Evolutionary conservation across 2,113 vertebrate species (phyloP), one percentile per base, ranked within the genome.

Genomic region (Notothenia rossii): DNA sequence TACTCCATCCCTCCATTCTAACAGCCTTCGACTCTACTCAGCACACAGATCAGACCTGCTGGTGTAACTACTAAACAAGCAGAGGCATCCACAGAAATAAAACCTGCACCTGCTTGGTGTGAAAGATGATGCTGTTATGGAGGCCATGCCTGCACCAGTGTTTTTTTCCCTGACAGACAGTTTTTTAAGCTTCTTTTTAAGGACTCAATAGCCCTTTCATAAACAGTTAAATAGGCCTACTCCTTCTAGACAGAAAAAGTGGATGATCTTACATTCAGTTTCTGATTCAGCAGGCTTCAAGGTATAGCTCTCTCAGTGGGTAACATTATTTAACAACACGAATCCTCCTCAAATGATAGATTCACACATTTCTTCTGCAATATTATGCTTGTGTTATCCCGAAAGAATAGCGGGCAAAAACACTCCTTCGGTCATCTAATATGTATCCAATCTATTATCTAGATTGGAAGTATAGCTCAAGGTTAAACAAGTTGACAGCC

Each of bases 401-500:
- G 36, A 22, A 60, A 64, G 50, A 82, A 77, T 46, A 64, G 56
- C 69, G 75, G 49, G 53, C 15, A 56, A 60, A 40, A 72, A 70
- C 45, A 58, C 56, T 49, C 45, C 61, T 36, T 14, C 20, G 63
- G 49, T 84, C 49, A 17, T 69, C 17, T 25, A 48, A 58, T 51
- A 73, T 79, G 67, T 33, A 33, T 29, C 18, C 62, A 59, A 63
- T 75, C 46, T 66, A 18, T 65, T 76, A 12, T 66, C 72, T 79
- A 72, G 78, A 84, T 77, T 60, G 72, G 65, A 75, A 61, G 68
- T 61, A 46, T 68, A 75, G 64, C 43, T 75, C 74, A 69, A 73
- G 83, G 84, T 89, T 75, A 85, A 83, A 84, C 10, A 56, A 40
- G 36, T 7, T 40, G 75, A 54, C 68, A 59, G 67, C 20, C 54